Evolutionary conservation across 2,888 invertebrate genomes (phyloP), one percentile per base, ranked within the genome.

Genomic region (Sminthurinus aureus): DNA sequence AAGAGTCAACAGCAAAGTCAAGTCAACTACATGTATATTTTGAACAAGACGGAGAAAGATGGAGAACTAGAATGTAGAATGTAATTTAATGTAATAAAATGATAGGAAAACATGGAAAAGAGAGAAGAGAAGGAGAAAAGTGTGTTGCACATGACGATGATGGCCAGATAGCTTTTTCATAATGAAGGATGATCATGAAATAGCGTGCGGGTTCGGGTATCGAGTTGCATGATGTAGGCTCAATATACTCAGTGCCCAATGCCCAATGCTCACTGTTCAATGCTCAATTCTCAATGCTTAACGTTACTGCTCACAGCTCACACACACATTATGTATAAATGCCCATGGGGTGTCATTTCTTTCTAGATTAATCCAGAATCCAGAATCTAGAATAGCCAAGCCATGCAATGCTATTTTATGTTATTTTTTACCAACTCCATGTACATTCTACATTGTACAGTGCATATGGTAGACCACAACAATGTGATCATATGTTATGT

Each of bases 181-280:
- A 86, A 86, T 86, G 85, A 85, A 85, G 84, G 84, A 86, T 85
- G 85, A 86, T 86, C 85, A 85, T 86, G 86, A 84, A 85, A 86
- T 86, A 81, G 86, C 86, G 86, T 86, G 86, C 86, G 83, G 76
- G 82, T 11, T 22, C 80, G 84, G 83, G 81, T 84, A 83, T 83
- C 83, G 83, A 84, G 84, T 85, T 85, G 85, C 86, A 86, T 86
- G 85, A 86, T 84, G 83, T 84, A 80, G 84, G 82, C 86, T 38
- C 38, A 38, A 38, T 38, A 38, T 38, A 38, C 38, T 38, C 38
- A 38, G 38, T 38, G 38, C 38, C 1, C 38, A 38, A 38, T 38
- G 3, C 38, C 6, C 38, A 38, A 38, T 38, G 38, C 38, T 38
- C 38, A 38, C 1, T 38, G 38, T 6, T 38, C 38, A 38, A 38